These are phyloP conservation scores for Leptoclinus maculatus DNA, from an alignment of 2,797 vertebrate species.

Conservation along the genomic window DNA sequence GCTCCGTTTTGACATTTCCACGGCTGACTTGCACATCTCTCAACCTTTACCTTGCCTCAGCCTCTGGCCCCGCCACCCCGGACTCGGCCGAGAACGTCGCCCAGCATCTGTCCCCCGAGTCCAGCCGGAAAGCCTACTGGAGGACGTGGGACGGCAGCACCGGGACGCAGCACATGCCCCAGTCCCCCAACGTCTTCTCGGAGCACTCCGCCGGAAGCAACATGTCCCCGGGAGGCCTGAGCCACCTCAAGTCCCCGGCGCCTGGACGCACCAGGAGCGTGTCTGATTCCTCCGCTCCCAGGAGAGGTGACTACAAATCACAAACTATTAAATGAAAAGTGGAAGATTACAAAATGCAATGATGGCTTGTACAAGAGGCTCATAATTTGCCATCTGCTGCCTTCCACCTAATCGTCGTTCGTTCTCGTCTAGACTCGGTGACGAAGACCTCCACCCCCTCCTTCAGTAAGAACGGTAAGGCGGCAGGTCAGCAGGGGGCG, in stretches of 20 bases:
- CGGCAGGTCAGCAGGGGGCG: constrained; percentile 91
- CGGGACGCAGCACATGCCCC: constrained; percentile 85
- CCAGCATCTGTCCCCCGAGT: constrained; percentile 96
- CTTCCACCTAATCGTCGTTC: neutral
- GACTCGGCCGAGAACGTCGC: constrained; percentile 93
- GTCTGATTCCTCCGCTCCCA: constrained; percentile 95
- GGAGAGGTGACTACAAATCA: constrained; percentile 85
- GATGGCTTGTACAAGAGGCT: neutral
- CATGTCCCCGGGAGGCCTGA: constrained; percentile 84
- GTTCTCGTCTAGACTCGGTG: constrained; percentile 85
- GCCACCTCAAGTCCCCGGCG: constrained; percentile 94
- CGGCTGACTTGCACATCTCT: constrained; percentile 16
- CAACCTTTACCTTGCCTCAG: constrained; percentile 71
- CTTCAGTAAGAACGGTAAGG: constrained; percentile 91
- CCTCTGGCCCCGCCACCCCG: constrained; percentile 95
- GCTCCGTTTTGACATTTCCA: constrained; percentile 48
- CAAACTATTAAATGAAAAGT: too few species aligned
- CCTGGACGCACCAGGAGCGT: constrained; percentile 92
- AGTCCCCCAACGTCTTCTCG: constrained; percentile 90
- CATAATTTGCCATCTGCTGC: fast-evolving
- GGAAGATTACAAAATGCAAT: too few species aligned
- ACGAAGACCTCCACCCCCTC: constrained; percentile 94
- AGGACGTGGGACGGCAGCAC: constrained; percentile 91
- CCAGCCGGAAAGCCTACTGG: constrained; percentile 94
- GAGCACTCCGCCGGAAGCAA: constrained; percentile 88